Evolutionary conservation across 2,797 vertebrate genomes (phyloP), one percentile per base, ranked within the genome.

Genomic region (Tragelaphus oryx): DNA sequence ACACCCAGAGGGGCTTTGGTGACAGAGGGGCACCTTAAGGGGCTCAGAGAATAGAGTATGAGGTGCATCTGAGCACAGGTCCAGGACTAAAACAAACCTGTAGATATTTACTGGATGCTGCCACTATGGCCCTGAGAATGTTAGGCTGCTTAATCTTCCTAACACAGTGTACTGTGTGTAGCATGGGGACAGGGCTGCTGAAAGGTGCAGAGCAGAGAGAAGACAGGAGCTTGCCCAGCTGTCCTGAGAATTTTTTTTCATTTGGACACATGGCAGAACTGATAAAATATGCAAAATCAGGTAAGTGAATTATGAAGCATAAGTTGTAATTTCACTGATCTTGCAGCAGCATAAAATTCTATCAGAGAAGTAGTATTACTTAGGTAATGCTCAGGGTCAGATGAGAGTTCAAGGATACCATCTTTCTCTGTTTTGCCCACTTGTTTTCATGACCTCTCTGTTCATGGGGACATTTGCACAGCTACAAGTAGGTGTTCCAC

Each of bases 1-100:
- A n/a, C 1, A 0, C 14, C 20, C 41, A 10, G 14, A 30, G 14
- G 5, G 57, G 3, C 75, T 41, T 4, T 41, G 74, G 26, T 16
- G 9, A 55, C 1, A n/a, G 17, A 14, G 11, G 8, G 41, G 18
- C 8, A 13, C 1, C 0, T 44, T 65, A 30, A 48, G 28, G 28
- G 76, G 18, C 26, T 88, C 59, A n/a, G 62, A 62, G 50, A 46
- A 41, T 52, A 87, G 54, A 81, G 12, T 2, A 18, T 2, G 71
- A 65, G 48, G 65, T 16, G 0, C n/a, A 10, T 26, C 17, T 55
- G 37, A 91, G 59, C 20, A 8, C 10, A 20, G 7, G 10, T 9
- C 16, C 48, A 57, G 85, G 41, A 16, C 8, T 6, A 12, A 33
- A 9, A 52, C 24, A 26, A 44, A 30, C 18, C 54, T 52, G 8